Base-by-base conservation (phyloP, 2,113 vertebrate genomes). In the Zingel zingel region DNA sequence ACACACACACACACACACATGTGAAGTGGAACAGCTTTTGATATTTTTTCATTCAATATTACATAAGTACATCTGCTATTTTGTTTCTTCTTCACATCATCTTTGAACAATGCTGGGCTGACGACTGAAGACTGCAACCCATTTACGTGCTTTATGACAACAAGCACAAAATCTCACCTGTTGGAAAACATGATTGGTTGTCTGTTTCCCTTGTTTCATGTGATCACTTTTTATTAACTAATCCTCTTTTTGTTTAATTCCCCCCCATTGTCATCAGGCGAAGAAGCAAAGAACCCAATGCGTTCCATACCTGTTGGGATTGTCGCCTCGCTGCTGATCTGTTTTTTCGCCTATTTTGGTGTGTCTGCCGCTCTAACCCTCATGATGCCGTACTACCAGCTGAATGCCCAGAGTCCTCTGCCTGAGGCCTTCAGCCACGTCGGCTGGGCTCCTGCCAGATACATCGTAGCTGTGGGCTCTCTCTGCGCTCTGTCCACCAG, bases 401-500 rank as follows among this genome's bases (percentile, higher is more conserved):
- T 99, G 84, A 91, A 96, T 83, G 94, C 93, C 1, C 89, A 96
- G 50, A 99, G 98, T 74, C 97, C 98, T 7, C 92, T 99, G 82
- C 98, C 98, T 0, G 96, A 97, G 79, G 98, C 98, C 63, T 99
- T 99, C 94, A 95, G 90, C 63, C 57, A 92, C 0, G 95, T 97
- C 3, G 96, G 95, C 30, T 99, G 98, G 98, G 94, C 92, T 11
- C 96, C 98, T 0, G 98, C 98, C 33, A 95, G 95, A 45, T 99
- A 99, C 1, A 95, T 97, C 0, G 98, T 99, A 45, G 97, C 98
- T 0, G 87, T 97, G 4, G 98, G 98, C 33, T 98, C 98, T 0
- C 97, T 99, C 74, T 99, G 98, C 45, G 98, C 98, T 33, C 97
- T 99, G 80, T 98, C 98, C 54, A 97, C 97, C 77, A 99, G 98